Evolutionary conservation across 2,888 invertebrate genomes (phyloP).

Genomic region (Agapostemon virescens): DNA sequence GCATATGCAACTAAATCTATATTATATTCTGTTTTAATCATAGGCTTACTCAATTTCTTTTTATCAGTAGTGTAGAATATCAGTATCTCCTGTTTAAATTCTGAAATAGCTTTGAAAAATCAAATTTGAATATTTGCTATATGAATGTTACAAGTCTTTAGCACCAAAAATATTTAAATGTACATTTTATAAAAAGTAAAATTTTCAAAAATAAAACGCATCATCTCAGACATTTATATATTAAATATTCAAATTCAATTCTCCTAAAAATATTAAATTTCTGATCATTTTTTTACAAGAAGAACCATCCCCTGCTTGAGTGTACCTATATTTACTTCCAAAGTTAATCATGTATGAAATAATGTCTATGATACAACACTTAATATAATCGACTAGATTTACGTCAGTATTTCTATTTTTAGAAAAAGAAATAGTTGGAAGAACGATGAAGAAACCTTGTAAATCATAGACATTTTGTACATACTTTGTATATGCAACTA

Average conservation of each 20-base stretch:
- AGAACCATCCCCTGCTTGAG: background rate
- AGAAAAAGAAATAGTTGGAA: background rate
- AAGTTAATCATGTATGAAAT: background rate
- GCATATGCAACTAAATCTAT: constrained; percentile 1
- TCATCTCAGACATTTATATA: background rate
- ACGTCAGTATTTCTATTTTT: constrained; percentile 5
- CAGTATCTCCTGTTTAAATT: background rate
- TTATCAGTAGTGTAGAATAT: background rate
- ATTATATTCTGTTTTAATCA: background rate
- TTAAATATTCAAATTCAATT: background rate
- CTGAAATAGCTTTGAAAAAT: background rate
- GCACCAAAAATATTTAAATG: background rate
- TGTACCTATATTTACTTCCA: background rate
- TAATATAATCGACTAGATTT: background rate
- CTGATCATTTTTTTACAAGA: background rate
- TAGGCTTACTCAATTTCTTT: constrained; percentile 1
- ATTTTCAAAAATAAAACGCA: background rate
- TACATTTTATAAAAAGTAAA: background rate
- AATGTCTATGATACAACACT: background rate
- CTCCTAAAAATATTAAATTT: background rate
- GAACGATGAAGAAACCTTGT: background rate
- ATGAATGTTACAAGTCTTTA: background rate
- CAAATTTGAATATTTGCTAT: background rate
- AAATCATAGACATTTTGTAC: background rate
- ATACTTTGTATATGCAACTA: background rate